A percentile compares a stretch with the other conserved stretches of the same genome.
Evolutionary conservation across 2,797 vertebrate species (phyloP).

Genomic region (Eutrigla gurnardus): DNA sequence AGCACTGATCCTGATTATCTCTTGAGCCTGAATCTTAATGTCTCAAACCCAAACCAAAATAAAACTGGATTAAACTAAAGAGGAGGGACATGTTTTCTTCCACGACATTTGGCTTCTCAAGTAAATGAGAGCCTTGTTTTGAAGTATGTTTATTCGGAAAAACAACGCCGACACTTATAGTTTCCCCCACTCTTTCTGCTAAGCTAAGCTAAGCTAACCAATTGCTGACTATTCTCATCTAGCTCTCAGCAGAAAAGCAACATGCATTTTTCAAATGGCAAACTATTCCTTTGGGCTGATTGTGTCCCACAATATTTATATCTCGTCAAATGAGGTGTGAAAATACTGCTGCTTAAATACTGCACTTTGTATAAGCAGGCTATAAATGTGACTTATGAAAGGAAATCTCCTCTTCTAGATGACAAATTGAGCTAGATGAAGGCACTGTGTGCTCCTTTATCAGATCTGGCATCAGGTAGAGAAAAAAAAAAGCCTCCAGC

Average conservation of each 20-base stretch:
- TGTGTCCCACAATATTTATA: slow-evolving; percentile 27
- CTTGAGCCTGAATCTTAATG: no score
- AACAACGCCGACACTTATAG: no score
- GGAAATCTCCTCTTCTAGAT: slow-evolving; percentile 46
- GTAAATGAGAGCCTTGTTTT: no score
- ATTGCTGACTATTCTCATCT: not conserved
- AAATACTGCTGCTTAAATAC: slow-evolving; percentile 48
- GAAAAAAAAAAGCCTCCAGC: slow-evolving; percentile 54
- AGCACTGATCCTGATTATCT: no score
- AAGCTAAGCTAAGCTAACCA: slow-evolving; percentile 2
- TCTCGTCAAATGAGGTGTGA: slow-evolving; percentile 48
- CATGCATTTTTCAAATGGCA: not conserved
- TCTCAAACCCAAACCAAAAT: no score
- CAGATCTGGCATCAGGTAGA: slow-evolving; percentile 77
- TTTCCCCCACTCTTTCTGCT: not conserved
- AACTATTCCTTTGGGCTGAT: slow-evolving; percentile 20
- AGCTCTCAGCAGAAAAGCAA: slow-evolving; percentile 6
- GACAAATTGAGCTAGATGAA: slow-evolving; percentile 67
- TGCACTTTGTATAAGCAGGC: slow-evolving; percentile 35
- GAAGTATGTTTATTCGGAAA: no score
- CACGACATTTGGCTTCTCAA: no score
- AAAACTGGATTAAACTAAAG: no score
- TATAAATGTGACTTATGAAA: slow-evolving; percentile 35
- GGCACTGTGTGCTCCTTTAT: slow-evolving; percentile 67
- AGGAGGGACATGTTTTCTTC: no score